Percentiles rank a stretch among this genome's conserved stretches.
These are phyloP conservation scores for Catamblyrhynchus diadema DNA, from an alignment of 2,797 vertebrate species.

Conservation along the genomic window DNA sequence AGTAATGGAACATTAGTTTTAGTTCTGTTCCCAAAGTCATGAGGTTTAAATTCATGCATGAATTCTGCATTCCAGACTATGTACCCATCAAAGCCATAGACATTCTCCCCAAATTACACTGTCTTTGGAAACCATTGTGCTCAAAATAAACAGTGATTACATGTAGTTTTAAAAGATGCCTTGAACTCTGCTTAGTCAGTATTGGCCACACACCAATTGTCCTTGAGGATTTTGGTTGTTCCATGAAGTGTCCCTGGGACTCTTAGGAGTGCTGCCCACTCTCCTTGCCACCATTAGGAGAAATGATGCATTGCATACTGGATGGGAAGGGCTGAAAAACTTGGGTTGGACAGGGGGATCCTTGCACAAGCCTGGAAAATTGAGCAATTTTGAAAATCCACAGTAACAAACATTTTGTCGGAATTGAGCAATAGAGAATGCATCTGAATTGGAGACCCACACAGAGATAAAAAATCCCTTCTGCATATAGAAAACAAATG, in stretches of 20 bases:
- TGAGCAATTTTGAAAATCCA: slow-evolving; percentile 24
- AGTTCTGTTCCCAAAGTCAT: neutral
- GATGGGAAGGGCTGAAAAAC: neutral
- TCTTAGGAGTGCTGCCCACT: neutral
- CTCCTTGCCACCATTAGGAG: neutral
- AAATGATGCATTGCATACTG: neutral
- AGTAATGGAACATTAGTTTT: neutral
- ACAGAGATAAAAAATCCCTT: neutral
- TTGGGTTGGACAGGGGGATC: neutral
- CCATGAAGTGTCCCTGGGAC: neutral
- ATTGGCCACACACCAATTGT: neutral
- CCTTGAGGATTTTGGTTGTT: slow-evolving; percentile 14
- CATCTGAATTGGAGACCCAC: neutral
- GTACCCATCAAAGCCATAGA: neutral
- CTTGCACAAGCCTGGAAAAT: neutral
- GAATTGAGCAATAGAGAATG: neutral
- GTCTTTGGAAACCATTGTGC: neutral
- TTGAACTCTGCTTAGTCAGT: neutral
- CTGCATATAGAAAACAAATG: neutral
- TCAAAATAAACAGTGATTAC: neutral
- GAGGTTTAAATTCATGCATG: neutral
- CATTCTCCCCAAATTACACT: neutral
- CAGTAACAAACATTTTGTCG: neutral
- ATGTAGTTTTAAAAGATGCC: neutral
- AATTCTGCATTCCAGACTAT: neutral